Evolutionary conservation across 2,888 invertebrate genomes (phyloP).

Genomic region (Muschampia plurimacula): DNA sequence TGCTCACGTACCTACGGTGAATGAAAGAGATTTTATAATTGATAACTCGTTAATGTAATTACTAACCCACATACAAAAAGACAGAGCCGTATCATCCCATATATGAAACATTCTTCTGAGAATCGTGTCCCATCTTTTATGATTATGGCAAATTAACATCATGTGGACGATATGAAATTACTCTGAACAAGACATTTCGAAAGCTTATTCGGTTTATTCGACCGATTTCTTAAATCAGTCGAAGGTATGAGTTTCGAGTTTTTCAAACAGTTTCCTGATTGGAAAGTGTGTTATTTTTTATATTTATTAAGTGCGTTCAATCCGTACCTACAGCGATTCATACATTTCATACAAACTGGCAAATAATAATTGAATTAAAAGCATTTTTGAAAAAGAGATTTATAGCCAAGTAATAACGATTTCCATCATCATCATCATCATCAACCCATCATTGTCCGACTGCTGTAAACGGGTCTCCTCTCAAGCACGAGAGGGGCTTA

Average conservation of each 20-base stretch:
- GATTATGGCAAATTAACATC: slow-evolving; percentile 36
- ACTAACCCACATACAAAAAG: slow-evolving; percentile 46
- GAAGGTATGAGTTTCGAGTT: neutral
- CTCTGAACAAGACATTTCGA: slow-evolving; percentile 34
- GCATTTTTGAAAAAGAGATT: too few species aligned
- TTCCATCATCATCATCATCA: too few species aligned
- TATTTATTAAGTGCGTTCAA: too few species aligned
- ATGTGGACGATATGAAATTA: slow-evolving; percentile 24
- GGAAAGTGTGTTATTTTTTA: neutral
- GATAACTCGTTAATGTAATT: slow-evolving; percentile 54
- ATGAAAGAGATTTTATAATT: slow-evolving; percentile 52
- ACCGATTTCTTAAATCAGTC: slow-evolving; percentile 4
- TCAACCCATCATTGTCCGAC: too few species aligned
- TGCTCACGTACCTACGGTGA: slow-evolving; percentile 47
- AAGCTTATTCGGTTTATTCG: slow-evolving; percentile 23
- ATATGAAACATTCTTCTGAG: slow-evolving; percentile 28
- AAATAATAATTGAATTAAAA: too few species aligned
- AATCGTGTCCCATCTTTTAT: slow-evolving; percentile 26
- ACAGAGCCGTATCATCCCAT: slow-evolving; percentile 26
- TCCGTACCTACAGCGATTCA: too few species aligned
- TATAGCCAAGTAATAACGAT: too few species aligned
- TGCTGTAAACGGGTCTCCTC: too few species aligned
- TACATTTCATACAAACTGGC: too few species aligned
- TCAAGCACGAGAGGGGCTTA: too few species aligned
- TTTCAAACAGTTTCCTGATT: neutral